These are phyloP conservation scores for Vireo altiloquus DNA, from an alignment of 2,113 vertebrate species.

Conservation along the genomic window DNA sequence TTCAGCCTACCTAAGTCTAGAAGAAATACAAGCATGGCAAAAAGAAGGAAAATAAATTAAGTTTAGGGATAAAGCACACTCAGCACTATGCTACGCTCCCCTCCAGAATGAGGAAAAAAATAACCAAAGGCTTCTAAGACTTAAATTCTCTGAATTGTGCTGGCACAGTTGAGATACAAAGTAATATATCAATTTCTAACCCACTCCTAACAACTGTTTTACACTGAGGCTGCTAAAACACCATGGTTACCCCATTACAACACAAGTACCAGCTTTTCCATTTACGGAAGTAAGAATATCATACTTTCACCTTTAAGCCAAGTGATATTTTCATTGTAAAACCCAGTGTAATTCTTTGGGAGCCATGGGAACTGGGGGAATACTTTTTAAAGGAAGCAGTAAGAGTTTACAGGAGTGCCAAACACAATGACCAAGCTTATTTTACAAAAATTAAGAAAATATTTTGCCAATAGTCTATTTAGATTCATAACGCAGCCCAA, in stretches of 20 bases:
- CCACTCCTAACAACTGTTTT: background rate
- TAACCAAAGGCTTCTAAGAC: background rate
- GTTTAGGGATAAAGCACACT: background rate
- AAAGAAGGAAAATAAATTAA: background rate
- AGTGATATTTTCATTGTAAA: background rate
- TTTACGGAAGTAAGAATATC: background rate
- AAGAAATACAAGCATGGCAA: background rate
- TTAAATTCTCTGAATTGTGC: background rate
- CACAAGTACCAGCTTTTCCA: background rate
- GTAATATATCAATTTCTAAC: background rate
- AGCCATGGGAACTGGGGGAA: background rate
- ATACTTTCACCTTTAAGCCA: background rate
- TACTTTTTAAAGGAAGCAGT: background rate
- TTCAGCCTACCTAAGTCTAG: background rate
- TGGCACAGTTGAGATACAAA: background rate
- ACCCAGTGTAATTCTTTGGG: background rate
- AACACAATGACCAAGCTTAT: background rate
- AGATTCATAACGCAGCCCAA: background rate
- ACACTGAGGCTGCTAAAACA: fast-evolving
- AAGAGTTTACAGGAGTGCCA: background rate
- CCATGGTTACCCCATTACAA: background rate
- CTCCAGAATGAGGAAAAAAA: background rate
- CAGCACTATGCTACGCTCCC: background rate
- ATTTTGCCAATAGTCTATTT: background rate
- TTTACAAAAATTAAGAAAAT: background rate